Evolutionary conservation across 2,797 vertebrate species (phyloP), one percentile per base, ranked within the genome.

Genomic region (Cephalopachus bancanus): DNA sequence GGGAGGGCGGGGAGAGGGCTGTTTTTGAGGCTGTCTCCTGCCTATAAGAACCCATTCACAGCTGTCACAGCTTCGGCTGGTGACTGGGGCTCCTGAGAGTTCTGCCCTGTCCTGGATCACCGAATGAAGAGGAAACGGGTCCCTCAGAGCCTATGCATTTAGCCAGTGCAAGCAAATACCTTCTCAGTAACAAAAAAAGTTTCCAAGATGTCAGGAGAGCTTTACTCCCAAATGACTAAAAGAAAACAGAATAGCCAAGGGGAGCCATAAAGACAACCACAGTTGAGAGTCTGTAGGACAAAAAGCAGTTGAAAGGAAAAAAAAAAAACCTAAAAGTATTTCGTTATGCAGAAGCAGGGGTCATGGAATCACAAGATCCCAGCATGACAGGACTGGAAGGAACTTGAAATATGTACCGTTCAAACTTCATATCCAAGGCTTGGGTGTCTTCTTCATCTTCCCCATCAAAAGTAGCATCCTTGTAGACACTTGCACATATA

Each of bases 181-280:
- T 65, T 51, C 44, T 83, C 44, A 1, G 79, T 65, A 67, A 79
- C 33, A 64, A 91, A 96, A 65, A 71, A 91, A 60, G 67, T 69
- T 44, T 71, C 79, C 5, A 11, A 30, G 59, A n/a, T 86, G 44
- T 64, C 76, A 74, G 79, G 17, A 49, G 28, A 65, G 59, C 69
- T 91, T 65, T 59, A 26, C 64, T 86, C 75, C 88, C 75, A 91
- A 71, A 81, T n/a, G 69, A 33, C 59, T 60, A 53, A 89, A 89
- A 91, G 85, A 53, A 84, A 92, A 64, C 78, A 89, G 83, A 83
- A 89, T 88, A 91, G 69, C 12, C 74, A 44, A 84, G 51, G 57
- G 37, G 44, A 16, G 7, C 10, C 65, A 79, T 49, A 44, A 93
- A 93, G 71, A 78, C 64, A 5, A 6, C 69, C 65, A 62, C 24